Evolutionary conservation across 2,797 vertebrate genomes (phyloP).

Genomic region (Diplodus puntazzo): DNA sequence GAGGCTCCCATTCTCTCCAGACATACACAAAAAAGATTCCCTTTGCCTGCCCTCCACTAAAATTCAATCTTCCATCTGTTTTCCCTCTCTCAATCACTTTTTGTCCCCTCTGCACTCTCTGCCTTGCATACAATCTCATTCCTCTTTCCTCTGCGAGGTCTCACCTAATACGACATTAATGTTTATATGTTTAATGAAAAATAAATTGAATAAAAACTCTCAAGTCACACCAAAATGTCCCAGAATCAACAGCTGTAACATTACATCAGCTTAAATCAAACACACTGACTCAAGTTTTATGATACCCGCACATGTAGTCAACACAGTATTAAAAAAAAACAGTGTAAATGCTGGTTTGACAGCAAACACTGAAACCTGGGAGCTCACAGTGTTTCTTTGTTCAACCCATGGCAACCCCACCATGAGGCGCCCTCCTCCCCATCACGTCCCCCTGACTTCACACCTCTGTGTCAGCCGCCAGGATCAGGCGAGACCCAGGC

Average conservation of each 20-base stretch:
- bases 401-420: constrained; percentile 59
- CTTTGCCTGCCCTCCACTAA: constrained; percentile 55
- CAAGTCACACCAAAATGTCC: not conserved
- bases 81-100: constrained; percentile 82
- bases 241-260: constrained; percentile 20
- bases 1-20: constrained; percentile 84
- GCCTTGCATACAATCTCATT: constrained; percentile 15
- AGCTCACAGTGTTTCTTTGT: constrained; percentile 86
- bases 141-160: constrained; percentile 33
- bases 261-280: constrained; percentile 46
- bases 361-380: constrained; percentile 76
- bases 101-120: constrained; percentile 49
- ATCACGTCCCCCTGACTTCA: constrained; percentile 79
- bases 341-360: constrained; percentile 75
- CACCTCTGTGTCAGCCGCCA: constrained; percentile 82
- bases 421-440: constrained; percentile 68
- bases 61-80: constrained; percentile 87
- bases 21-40: constrained; percentile 82
- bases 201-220: not conserved
- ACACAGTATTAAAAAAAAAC: constrained; percentile 54
- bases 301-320: constrained; percentile 48
- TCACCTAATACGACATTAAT: constrained; percentile 38
- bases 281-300: constrained; percentile 39
- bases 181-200: not conserved
- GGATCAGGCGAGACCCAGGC: constrained; percentile 82